A percentile compares a stretch with the other conserved stretches of the same genome.
phyloP scores from a whole-genome alignment of 2,113 vertebrate genomes.

The Limanda limanda region DNA sequence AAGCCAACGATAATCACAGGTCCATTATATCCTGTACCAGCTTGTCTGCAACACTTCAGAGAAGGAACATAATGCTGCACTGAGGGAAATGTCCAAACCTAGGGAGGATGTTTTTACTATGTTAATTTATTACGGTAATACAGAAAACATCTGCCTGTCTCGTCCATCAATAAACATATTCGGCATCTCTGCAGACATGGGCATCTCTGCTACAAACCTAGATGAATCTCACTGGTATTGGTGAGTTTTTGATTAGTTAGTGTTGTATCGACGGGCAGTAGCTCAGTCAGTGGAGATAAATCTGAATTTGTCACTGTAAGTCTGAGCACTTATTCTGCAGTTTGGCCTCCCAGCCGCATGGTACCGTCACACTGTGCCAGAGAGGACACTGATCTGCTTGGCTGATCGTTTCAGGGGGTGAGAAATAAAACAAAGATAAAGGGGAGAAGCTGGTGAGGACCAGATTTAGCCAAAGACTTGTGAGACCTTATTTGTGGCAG shows the following conservation, averaged over 20 bases:
- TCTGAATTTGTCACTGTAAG: constrained; percentile 22
- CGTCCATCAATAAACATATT: no score
- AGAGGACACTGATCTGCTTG: constrained; percentile 50
- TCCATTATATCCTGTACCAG: no score
- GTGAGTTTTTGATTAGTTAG: neutral
- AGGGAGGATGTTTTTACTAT: no score
- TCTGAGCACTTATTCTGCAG: constrained; percentile 12
- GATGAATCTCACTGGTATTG: neutral
- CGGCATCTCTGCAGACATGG: neutral
- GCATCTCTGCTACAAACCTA: neutral
- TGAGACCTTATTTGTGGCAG: constrained; percentile 70
- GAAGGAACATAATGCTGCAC: no score
- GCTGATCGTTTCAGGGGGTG: constrained; percentile 52
- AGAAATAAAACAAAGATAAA: constrained; percentile 59
- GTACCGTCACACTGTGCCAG: constrained; percentile 26
- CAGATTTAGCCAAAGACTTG: constrained; percentile 55
- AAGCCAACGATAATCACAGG: no score
- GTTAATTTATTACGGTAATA: no score
- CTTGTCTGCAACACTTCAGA: no score
- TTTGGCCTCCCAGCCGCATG: constrained; percentile 2
- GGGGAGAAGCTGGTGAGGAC: constrained; percentile 45
- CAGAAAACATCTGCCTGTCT: no score
- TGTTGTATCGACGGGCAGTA: neutral
- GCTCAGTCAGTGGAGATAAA: constrained; percentile 16
- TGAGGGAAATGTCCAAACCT: no score